Conservation (phyloP, 2,113 vertebrate species). For the Leucosticte australis region DNA sequence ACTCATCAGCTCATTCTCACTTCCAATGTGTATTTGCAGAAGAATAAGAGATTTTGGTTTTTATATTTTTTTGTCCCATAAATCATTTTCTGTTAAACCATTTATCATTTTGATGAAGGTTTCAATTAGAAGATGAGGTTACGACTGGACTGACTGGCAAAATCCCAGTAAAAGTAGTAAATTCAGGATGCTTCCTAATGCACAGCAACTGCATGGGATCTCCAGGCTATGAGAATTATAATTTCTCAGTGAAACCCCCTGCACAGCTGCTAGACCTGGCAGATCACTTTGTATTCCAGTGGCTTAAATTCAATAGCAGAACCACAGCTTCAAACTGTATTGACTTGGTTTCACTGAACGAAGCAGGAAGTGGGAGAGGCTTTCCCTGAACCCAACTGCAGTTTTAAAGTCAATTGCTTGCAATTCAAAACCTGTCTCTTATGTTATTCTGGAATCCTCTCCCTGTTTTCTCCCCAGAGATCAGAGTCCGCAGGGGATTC, state of each 20-base stretch:
- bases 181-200: not conserved
- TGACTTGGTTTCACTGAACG: not conserved
- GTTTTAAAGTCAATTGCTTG: not conserved
- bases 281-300: not conserved
- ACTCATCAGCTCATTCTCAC: not conserved
- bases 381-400: not conserved
- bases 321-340: not conserved
- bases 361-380: not conserved
- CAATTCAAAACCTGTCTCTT: not conserved
- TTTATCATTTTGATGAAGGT: constrained; percentile 17
- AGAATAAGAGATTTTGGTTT: not conserved
- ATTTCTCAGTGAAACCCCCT: not conserved
- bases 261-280: not conserved
- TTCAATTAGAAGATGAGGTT: constrained; percentile 15
- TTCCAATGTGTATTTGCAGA: not conserved
- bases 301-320: not conserved
- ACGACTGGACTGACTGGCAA: not conserved
- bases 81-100: not conserved
- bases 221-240: not conserved
- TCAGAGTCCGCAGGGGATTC: accelerated
- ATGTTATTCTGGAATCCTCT: not conserved
- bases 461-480: not conserved
- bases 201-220: not conserved
- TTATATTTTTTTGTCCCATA: not conserved
- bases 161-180: not conserved